phyloP scores from a whole-genome alignment of 2,888 invertebrate genomes.

The Cantharis nigra region DNA sequence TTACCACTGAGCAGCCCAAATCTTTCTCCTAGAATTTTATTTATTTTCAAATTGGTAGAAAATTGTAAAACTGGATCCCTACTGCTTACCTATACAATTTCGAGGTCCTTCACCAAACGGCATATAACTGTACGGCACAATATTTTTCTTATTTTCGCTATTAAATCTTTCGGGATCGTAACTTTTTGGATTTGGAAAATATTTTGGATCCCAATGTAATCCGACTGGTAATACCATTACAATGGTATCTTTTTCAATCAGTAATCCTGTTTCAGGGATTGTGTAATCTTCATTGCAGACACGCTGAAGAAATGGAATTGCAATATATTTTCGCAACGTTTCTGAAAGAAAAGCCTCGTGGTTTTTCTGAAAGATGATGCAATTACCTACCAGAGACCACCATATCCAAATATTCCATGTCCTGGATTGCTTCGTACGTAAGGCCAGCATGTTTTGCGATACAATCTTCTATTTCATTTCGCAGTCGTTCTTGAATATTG shows the following conservation, averaged over 20 bases:
- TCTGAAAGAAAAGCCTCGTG: background rate
- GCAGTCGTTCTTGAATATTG: conserved; percentile 55
- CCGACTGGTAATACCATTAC: background rate
- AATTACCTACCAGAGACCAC: conserved; percentile 53
- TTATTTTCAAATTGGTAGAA: no score
- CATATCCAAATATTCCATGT: conserved; percentile 60
- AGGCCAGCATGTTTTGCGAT: conserved; percentile 49
- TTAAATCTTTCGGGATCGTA: background rate
- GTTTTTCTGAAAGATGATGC: no score
- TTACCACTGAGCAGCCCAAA: background rate
- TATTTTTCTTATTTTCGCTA: background rate
- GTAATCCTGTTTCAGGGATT: background rate
- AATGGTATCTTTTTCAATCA: background rate
- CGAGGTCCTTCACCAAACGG: background rate
- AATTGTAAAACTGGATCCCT: no score
- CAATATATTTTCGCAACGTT: background rate
- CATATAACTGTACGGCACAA: background rate
- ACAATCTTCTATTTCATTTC: conserved; percentile 52
- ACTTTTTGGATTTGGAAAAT: background rate
- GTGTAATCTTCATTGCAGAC: background rate
- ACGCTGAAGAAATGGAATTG: background rate
- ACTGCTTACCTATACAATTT: background rate
- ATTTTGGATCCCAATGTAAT: background rate
- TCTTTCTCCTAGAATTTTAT: background rate
- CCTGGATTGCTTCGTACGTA: conserved; percentile 56